Evolutionary conservation across 2,113 vertebrate genomes (phyloP).

Genomic region (Neofelis nebulosa): DNA sequence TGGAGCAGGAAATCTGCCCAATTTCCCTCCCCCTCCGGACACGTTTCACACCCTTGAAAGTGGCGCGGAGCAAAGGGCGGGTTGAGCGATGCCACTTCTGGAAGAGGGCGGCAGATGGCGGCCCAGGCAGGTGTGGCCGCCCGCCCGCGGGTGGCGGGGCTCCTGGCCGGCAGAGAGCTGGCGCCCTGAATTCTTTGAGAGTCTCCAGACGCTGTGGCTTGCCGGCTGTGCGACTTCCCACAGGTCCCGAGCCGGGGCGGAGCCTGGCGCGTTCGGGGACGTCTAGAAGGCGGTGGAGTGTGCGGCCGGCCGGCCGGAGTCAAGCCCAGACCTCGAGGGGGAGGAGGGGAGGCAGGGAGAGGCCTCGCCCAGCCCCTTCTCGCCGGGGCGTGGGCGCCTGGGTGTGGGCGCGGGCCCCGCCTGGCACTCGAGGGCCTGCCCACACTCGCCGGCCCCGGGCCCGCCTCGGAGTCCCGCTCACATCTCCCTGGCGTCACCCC

Average conservation of each 20-base stretch:
- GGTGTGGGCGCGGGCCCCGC: background rate
- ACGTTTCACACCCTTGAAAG: background rate
- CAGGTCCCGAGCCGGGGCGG: background rate
- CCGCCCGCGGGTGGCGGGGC: background rate
- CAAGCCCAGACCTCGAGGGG: background rate
- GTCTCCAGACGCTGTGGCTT: background rate
- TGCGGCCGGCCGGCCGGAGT: background rate
- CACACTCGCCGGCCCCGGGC: background rate
- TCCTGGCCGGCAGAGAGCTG: background rate
- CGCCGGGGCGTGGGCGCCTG: background rate
- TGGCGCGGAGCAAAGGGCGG: background rate
- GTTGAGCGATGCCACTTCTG: accelerated
- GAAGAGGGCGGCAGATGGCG: background rate
- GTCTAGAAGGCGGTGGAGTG: background rate
- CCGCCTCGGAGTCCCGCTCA: accelerated
- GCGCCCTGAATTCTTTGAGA: background rate
- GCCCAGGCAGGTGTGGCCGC: accelerated
- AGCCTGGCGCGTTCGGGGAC: background rate
- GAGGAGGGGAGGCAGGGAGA: background rate
- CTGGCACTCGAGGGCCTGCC: background rate
- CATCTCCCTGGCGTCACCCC: background rate
- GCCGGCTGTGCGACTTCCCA: background rate
- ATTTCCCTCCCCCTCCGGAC: background rate
- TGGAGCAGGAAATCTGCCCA: background rate
- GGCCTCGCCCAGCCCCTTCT: background rate